These are phyloP conservation scores for Tineola bisselliella DNA, from an alignment of 2,888 invertebrate genomes.

Conservation along the genomic window DNA sequence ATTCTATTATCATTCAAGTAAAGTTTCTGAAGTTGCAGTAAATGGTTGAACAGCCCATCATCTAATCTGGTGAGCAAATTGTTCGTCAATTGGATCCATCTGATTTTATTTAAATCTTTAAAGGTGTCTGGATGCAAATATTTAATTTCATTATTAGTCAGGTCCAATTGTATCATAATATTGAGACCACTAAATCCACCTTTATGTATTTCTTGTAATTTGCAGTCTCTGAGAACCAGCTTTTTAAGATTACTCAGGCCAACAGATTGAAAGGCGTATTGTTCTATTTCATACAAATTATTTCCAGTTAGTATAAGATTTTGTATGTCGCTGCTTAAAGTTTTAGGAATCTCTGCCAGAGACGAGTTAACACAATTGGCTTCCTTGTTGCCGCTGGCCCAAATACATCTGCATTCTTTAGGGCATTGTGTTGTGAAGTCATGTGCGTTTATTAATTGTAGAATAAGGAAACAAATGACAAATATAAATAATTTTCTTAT, in stretches of 20 bases:
- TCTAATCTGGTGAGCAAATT: conserved; percentile 79
- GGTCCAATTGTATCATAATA: conserved; percentile 83
- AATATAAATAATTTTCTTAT: conserved; percentile 28
- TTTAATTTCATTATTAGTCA: conserved; percentile 77
- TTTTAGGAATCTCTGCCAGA: conserved; percentile 75
- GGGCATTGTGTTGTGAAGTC: conserved; percentile 72
- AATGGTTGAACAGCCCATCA: conserved; percentile 78
- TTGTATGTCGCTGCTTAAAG: conserved; percentile 77
- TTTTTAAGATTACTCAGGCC: conserved; percentile 84
- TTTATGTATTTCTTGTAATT: conserved; percentile 75
- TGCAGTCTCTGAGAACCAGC: conserved; percentile 78
- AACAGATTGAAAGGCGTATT: conserved; percentile 74
- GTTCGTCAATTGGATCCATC: conserved; percentile 77
- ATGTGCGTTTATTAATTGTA: conserved; percentile 31
- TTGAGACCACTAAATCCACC: conserved; percentile 79
- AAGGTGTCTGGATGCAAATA: conserved; percentile 76
- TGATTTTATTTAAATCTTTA: conserved; percentile 73
- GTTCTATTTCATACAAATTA: conserved; percentile 71
- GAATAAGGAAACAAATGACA: conserved; percentile 31
- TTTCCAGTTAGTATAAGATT: conserved; percentile 79
- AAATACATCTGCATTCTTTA: conserved; percentile 80
- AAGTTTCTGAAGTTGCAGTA: conserved; percentile 78
- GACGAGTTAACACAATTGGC: conserved; percentile 79
- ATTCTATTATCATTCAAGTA: conserved; percentile 81
- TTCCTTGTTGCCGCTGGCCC: conserved; percentile 85